A percentile compares a stretch with the other conserved stretches of the same genome.
These are phyloP conservation scores for Takifugu ocellatus DNA, from an alignment of 2,797 vertebrate species.

Conservation along the genomic window DNA sequence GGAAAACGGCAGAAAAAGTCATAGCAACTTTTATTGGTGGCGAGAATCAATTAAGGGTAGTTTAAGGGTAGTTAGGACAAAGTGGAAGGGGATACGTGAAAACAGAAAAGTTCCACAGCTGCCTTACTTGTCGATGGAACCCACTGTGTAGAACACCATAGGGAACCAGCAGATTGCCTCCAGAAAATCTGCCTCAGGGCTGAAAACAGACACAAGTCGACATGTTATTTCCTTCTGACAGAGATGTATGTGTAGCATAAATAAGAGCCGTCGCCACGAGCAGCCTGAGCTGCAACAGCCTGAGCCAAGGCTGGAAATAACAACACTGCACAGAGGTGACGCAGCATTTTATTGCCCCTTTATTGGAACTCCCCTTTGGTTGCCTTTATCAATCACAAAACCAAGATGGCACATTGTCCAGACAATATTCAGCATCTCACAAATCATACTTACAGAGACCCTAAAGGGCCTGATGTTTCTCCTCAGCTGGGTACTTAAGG, in stretches of 20 bases:
- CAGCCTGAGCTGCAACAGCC: conserved; percentile 42
- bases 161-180: conserved; percentile 87
- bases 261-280: conserved; percentile 28
- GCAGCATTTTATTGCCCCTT: conserved; percentile 71
- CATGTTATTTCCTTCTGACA: conserved; percentile 25
- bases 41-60: conserved; percentile 7
- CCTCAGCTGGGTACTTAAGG: conserved; percentile 20
- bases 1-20: neutral
- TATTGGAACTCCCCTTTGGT: conserved; percentile 63
- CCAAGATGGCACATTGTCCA: conserved; percentile 34
- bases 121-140: conserved; percentile 85
- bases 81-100: neutral
- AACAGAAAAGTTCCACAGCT: neutral
- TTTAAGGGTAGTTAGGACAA: neutral
- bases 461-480: conserved; percentile 28
- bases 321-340: conserved; percentile 58
- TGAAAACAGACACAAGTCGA: conserved; percentile 61
- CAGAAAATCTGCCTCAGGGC: conserved; percentile 83
- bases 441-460: conserved; percentile 46
- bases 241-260: conserved; percentile 32
- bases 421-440: conserved; percentile 50
- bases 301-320: conserved; percentile 51
- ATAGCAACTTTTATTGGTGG: neutral
- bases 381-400: conserved; percentile 15
- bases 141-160: conserved; percentile 85